Percentiles rank a stretch among this genome's conserved stretches.
phyloP scores from a whole-genome alignment of 2,797 vertebrate genomes.

The Chaunax sp. region DNA sequence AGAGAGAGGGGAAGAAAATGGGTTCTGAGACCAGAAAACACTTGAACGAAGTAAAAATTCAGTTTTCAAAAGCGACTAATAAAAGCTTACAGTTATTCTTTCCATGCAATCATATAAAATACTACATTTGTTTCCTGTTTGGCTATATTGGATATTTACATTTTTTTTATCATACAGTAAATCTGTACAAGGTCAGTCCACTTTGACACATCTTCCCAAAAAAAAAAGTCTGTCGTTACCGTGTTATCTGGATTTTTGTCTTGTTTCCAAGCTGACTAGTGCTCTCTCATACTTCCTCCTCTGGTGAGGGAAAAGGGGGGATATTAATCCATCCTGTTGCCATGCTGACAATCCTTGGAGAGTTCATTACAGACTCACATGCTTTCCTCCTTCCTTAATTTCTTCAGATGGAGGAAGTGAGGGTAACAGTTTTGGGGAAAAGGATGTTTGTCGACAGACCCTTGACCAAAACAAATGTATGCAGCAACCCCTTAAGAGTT shows the following conservation, averaged over 20 bases:
- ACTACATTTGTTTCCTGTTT: conserved; percentile 89
- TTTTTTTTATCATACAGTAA: conserved; percentile 88
- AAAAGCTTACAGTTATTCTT: conserved; percentile 88
- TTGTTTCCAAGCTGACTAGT: conserved; percentile 42
- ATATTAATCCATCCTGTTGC: conserved; percentile 58
- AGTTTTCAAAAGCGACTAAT: conserved; percentile 88
- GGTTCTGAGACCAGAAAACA: conserved; percentile 77
- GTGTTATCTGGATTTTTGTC: conserved; percentile 39
- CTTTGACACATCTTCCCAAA: conserved; percentile 58
- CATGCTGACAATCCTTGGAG: conserved; percentile 51
- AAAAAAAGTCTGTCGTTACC: conserved; percentile 53
- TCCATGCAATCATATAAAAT: conserved; percentile 96
- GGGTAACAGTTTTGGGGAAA: conserved; percentile 8
- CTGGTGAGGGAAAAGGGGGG: conserved; percentile 29
- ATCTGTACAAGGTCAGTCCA: conserved; percentile 86
- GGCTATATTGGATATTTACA: conserved; percentile 90
- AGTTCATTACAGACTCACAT: conserved; percentile 63
- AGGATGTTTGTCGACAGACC: conserved; percentile 38
- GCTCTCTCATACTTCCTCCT: conserved; percentile 30
- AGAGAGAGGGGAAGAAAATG: conserved; percentile 1
- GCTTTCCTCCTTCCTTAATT: conserved; percentile 63
- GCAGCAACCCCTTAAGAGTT: conserved; percentile 42
- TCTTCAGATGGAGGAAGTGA: conserved; percentile 42
- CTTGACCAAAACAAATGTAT: conserved; percentile 23
- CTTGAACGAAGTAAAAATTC: conserved; percentile 84